Base-by-base conservation (phyloP, 1,140 invertebrate genomes). In the Papilio dardanus region DNA sequence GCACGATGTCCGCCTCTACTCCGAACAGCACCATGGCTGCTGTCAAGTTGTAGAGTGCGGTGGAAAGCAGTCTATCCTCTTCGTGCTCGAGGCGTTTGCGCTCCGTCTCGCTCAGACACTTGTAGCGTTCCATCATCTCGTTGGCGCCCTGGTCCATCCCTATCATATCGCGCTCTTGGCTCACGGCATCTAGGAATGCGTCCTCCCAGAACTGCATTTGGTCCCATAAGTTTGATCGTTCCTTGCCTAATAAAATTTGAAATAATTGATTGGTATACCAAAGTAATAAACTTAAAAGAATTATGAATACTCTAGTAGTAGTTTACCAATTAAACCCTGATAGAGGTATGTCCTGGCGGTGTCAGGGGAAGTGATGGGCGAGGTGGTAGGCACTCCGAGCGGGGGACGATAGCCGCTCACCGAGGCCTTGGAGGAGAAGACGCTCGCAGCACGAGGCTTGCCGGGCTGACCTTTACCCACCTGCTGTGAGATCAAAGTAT, bases 191-290 rank as follows among this genome's bases (percentile, higher is more conserved):
- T 30, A 99, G 94, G 88, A 99, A 99, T 0, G 98, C 97, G 92
- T 99, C 99, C 93, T 99, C 99, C 99, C 99, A 99, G 93, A 99
- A 99, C 87, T 99, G 98, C 97, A 99, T 99, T 94, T 99, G 98
- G 91, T 99, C 99, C 99, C 99, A 99, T n/a, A 99, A 91, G 40
- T 96, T 95, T 3, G 97, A 97, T 79, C 98, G 94, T 75, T 94
- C 93, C 84, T 94, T 94, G 33, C 93, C 93, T 94, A 68, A 69
- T 82, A 84, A 33, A 5, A 69, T 31, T 58, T 42, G 71, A 54
- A 75, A 54, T 24, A 1, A 54, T 54, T 54, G 3, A 10, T 24
- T 21, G 7, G 50, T 54, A 8, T 24, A 46, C 42, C 4, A 16
- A 46, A 16, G 3, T n/a, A n/a, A n/a, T 46, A 46, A n/a, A 5